Base-by-base conservation (phyloP, 1,140 invertebrate genomes). In the Lithobius niger region DNA sequence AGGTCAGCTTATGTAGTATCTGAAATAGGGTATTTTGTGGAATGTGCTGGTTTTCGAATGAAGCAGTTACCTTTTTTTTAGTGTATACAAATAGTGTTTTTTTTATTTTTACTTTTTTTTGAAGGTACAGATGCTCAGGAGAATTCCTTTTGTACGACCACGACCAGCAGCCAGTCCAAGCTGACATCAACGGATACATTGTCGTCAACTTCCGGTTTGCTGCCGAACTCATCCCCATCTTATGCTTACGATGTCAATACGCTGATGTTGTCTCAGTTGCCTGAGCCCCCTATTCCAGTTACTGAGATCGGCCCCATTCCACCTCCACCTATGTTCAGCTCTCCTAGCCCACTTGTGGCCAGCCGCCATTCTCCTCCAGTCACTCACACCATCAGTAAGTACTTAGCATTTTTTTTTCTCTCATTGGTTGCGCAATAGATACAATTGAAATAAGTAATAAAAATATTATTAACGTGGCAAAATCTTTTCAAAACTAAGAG, bases 231-330 rank as follows among this genome's bases (percentile, higher is more conserved):
- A 16, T 47, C 6, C 21, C 6, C 21, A 47, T 10, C 26, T 13
- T 21, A 6, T 19, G 16, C 44, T n/a, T 18, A 18, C 18, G 44
- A 53, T 53, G 27, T 16, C 18, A 31, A 2, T 3, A 40, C 49
- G 42, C 13, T 48, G 42, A 52, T 48, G 42, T 76, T 89, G 59
- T 86, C 84, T 55, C 85, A 89, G 66, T 75, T 91, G 62, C 88
- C 88, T 50, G 88, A 92, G 70, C 88, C 88, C 48, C 88, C 88
- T 58, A 91, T 92, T 64, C 86, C 86, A 13, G 71, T 93, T 16
- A 90, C 86, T 54, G 90, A 94, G 67, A 92, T 94, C 68, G 89
- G 90, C 28, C 89, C 88, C 43, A 94, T 94, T 69, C 90, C 90
- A 64, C 90, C 90, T 59, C 90, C 90, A 53, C 89, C 88, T 54